Evolutionary conservation across 1,140 invertebrate genomes (phyloP).

Genomic region (Coelopa frigida): DNA sequence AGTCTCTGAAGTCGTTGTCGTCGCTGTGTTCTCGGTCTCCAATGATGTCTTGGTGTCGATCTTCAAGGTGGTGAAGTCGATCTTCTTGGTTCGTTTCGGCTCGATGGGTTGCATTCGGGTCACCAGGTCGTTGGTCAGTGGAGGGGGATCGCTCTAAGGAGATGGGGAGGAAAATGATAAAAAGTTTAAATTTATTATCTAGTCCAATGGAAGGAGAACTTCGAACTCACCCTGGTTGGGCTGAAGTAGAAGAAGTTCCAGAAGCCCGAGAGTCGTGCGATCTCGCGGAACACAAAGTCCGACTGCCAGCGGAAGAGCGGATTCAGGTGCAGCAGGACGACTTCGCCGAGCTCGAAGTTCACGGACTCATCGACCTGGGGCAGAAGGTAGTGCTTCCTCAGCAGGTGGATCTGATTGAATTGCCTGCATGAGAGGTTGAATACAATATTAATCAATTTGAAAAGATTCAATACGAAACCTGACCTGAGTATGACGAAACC

Average conservation of each 20-base stretch:
- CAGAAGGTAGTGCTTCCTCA: constrained; percentile 22
- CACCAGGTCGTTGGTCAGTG: constrained; percentile 19
- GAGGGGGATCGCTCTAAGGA: background rate
- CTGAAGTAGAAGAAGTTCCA: constrained; percentile 23
- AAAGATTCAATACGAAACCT: too few relatives aligned
- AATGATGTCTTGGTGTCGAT: background rate
- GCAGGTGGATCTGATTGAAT: constrained; percentile 12
- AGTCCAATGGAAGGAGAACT: background rate
- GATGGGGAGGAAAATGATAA: background rate
- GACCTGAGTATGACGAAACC: constrained; percentile 26
- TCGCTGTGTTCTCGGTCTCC: background rate
- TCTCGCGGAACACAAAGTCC: constrained; percentile 21
- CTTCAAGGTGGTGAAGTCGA: too few relatives aligned
- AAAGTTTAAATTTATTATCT: constrained; percentile 1
- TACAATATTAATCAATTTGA: too few relatives aligned
- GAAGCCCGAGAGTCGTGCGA: constrained; percentile 25
- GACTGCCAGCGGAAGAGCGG: constrained; percentile 23
- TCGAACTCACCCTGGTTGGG: constrained; percentile 9
- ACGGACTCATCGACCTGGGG: constrained; percentile 14
- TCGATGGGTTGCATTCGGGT: constrained; percentile 33
- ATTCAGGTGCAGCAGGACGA: constrained; percentile 28
- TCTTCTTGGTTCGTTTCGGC: constrained; percentile 16
- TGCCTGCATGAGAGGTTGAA: constrained; percentile 1
- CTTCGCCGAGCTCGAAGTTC: constrained; percentile 19
- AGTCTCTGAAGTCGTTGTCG: background rate